Percentiles rank a stretch among this genome's conserved stretches.
phyloP scores from a whole-genome alignment of 2,797 vertebrate species.

The Anguilla marmorata region DNA sequence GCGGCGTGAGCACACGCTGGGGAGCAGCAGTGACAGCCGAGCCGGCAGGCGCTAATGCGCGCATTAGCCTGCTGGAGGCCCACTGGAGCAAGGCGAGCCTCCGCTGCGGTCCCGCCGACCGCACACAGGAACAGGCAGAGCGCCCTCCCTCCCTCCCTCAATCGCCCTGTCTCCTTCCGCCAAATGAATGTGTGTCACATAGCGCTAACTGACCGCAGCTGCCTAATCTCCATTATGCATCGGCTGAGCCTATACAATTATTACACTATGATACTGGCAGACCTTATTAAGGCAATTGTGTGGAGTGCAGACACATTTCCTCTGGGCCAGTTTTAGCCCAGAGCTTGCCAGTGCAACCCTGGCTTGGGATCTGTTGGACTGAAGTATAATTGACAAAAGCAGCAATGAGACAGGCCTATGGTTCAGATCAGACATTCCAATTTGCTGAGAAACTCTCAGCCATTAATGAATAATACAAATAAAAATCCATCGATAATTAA shows the following conservation, averaged over 20 bases:
- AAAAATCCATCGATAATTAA: not conserved
- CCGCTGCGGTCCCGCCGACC: not conserved
- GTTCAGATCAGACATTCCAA: not conserved
- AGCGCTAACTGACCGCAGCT: no score
- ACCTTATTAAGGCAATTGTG: not conserved
- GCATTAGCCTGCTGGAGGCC: constrained; percentile 18
- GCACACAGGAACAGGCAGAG: not conserved
- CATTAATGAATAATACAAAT: not conserved
- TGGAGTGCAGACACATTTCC: not conserved
- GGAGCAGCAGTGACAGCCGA: not conserved
- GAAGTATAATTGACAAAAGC: not conserved
- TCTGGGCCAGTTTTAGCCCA: not conserved
- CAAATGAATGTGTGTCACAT: not conserved
- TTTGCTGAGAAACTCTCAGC: not conserved
- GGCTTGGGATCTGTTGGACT: not conserved
- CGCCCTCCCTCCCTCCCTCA: not conserved
- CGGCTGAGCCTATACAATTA: not conserved
- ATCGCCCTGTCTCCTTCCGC: not conserved
- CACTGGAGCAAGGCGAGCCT: not conserved
- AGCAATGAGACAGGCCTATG: not conserved
- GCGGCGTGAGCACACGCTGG: not conserved
- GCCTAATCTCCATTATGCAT: not conserved
- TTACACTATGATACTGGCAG: not conserved
- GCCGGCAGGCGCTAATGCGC: not conserved
- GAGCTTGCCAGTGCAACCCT: not conserved